Evolutionary conservation across 2,797 vertebrate species (phyloP).

Genomic region (Catostomus latipinnis): DNA sequence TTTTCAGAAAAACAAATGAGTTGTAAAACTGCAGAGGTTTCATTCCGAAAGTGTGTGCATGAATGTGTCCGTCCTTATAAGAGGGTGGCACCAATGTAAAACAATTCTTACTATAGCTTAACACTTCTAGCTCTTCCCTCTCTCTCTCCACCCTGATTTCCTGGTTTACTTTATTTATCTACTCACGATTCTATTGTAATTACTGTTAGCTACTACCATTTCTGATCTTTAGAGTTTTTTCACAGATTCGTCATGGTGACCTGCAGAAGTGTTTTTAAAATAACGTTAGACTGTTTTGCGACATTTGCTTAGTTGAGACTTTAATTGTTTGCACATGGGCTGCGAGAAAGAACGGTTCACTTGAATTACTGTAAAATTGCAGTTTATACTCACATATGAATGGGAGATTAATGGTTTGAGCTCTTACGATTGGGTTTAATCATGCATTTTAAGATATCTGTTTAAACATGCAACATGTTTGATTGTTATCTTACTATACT

Average conservation of each 20-base stretch:
- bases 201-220: slow-evolving; percentile 25
- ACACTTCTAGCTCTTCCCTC: slow-evolving; percentile 51
- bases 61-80: slow-evolving; percentile 37
- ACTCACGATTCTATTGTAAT: slow-evolving; percentile 31
- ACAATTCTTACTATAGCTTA: slow-evolving; percentile 33
- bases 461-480: slow-evolving; percentile 66
- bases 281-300: slow-evolving; percentile 79
- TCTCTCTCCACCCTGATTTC: slow-evolving; percentile 5
- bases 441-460: slow-evolving; percentile 37
- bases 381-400: neutral
- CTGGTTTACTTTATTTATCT: slow-evolving; percentile 42
- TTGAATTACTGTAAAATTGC: slow-evolving; percentile 36
- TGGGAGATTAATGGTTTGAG: neutral
- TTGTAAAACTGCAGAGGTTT: slow-evolving; percentile 25
- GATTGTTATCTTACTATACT: slow-evolving; percentile 67
- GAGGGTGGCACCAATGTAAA: slow-evolving; percentile 44
- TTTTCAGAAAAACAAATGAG: slow-evolving; percentile 12
- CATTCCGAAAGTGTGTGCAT: slow-evolving; percentile 9
- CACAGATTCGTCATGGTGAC: slow-evolving; percentile 59
- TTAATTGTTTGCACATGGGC: slow-evolving; percentile 72
- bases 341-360: slow-evolving; percentile 28
- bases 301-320: slow-evolving; percentile 65
- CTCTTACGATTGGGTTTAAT: slow-evolving; percentile 1
- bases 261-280: slow-evolving; percentile 81
- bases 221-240: slow-evolving; percentile 56